Base-by-base conservation (phyloP, 2,797 vertebrate species). In the Adrianichthys oophorus region DNA sequence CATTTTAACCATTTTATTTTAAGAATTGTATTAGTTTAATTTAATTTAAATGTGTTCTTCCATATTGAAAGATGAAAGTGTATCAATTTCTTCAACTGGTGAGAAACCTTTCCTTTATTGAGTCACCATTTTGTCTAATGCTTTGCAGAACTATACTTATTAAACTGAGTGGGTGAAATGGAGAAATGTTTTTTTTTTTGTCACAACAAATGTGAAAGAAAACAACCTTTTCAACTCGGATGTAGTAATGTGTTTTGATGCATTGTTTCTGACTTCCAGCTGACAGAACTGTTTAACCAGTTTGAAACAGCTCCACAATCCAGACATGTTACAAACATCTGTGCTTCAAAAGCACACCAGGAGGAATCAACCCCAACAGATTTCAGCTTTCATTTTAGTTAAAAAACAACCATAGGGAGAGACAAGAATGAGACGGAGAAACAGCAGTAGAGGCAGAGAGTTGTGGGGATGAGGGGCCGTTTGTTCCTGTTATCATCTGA, bases 301-400 rank as follows among this genome's bases (percentile, higher is more conserved):
- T 86, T 68, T 70, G 37, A 62, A 47, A 54, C 64, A 42, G 54
- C 4, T 8, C 59, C 7, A 47, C 62, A 43, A 60, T 37, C 18
- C 10, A 58, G 44, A n/a, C 0, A 0, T 14, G 23, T 47, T 43
- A 45, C 10, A 72, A 65, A 75, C 80, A 85, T 80, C 80, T 79
- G 79, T 61, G 51, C 68, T 86, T 76, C 59, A 57, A 83, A 71
- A 71, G 75, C 68, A 62, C 62, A 76, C 77, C 74, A 78, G 61
- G 51, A 65, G 77, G 81, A 87, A 85, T 82, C 79, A 79, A 74
- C 72, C 52, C 63, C 0, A 2, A 57, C 76, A 55, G 68, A 79
- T 88, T 87, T 85, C 63, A 40, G 23, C 43, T 80, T 79, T 81
- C 80, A 44, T 37, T 57, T 65, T 15, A 37, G 40, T 57, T 48